Conservation (phyloP, 2,113 vertebrate genomes). For the Orcinus orca region DNA sequence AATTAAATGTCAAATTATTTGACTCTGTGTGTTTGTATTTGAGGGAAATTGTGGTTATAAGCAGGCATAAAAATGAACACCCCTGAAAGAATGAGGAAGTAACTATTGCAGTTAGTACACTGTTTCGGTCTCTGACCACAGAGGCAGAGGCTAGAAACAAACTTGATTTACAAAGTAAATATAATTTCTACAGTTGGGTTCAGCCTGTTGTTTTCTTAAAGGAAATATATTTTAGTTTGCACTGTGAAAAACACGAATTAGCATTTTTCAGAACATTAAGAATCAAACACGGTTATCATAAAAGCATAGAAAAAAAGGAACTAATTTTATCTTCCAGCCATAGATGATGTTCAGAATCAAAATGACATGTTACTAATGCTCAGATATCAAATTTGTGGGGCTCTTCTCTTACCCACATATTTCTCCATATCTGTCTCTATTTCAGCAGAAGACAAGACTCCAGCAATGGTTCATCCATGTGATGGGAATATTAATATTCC, state of each 20-base stretch:
- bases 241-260: conserved; percentile 57
- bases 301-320: conserved; percentile 41
- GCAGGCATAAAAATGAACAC: conserved; percentile 39
- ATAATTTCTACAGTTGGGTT: conserved; percentile 58
- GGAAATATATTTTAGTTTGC: conserved; percentile 55
- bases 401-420: neutral
- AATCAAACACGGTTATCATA: conserved; percentile 42
- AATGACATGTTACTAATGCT: conserved; percentile 20
- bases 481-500: neutral
- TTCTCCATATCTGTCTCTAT: neutral
- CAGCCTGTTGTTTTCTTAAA: conserved; percentile 67
- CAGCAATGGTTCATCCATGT: neutral
- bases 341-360: conserved; percentile 45
- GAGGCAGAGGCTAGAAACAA: conserved; percentile 55
- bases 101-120: conserved; percentile 21
- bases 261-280: conserved; percentile 56
- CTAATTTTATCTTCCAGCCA: conserved; percentile 53
- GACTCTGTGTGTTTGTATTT: conserved; percentile 34
- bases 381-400: neutral
- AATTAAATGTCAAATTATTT: conserved; percentile 32
- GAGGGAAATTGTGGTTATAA: conserved; percentile 35
- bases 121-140: conserved; percentile 66
- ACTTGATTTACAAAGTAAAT: conserved; percentile 70
- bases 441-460: neutral
- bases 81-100: conserved; percentile 70